Evolutionary conservation across 2,888 invertebrate species (phyloP).

Genomic region (Lasioglossum leucozonium): DNA sequence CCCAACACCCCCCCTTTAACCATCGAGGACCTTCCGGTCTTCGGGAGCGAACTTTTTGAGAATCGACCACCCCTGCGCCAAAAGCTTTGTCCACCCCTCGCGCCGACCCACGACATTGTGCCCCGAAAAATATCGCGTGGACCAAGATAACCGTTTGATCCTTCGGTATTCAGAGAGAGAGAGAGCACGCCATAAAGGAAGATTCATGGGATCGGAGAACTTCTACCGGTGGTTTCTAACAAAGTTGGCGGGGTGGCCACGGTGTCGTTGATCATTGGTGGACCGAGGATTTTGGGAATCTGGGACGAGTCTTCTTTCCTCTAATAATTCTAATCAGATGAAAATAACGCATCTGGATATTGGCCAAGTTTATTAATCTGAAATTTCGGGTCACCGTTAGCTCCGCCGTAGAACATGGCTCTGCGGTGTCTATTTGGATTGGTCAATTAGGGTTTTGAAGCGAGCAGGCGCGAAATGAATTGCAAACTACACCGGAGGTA

Average conservation of each 20-base stretch:
- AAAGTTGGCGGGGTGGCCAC: neutral
- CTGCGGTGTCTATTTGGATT: neutral
- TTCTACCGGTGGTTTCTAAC: neutral
- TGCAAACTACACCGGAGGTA: constrained; percentile 24
- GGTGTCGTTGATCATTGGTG: neutral
- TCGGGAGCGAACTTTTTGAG: constrained; percentile 71
- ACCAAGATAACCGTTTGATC: constrained; percentile 29
- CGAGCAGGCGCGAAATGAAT: constrained; percentile 46
- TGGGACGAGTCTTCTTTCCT: neutral
- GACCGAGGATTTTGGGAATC: neutral
- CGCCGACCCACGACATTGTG: constrained; percentile 9
- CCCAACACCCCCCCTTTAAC: constrained; percentile 60
- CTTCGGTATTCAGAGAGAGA: neutral
- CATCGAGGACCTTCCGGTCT: constrained; percentile 74
- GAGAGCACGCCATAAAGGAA: constrained; percentile 9
- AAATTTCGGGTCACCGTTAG: neutral
- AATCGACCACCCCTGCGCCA: constrained; percentile 52
- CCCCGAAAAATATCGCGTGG: constrained; percentile 21
- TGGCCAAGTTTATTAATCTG: neutral
- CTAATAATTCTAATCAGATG: neutral
- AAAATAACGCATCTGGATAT: no score
- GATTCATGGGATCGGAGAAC: constrained; percentile 7
- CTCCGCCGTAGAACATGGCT: neutral
- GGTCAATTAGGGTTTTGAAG: constrained; percentile 43
- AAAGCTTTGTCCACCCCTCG: neutral